Evolutionary conservation across 35 echinoderm and acorn worm genomes (phyloP).

Genomic region (Ophiothrix spiculata): DNA sequence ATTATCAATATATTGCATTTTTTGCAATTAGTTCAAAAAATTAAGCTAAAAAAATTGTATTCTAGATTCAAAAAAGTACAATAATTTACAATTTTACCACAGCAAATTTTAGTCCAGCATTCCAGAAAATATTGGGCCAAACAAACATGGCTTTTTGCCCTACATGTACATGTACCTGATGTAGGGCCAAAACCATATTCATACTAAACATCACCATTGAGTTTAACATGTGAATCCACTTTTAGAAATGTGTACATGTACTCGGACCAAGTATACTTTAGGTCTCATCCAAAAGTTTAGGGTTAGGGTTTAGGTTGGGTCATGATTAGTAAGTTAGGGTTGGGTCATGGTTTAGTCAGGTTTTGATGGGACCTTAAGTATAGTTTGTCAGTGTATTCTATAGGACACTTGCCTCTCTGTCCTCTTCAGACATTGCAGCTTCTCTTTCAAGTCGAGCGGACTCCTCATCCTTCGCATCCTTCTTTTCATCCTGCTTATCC

Average conservation of each 20-base stretch:
- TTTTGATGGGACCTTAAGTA: constrained; percentile 45
- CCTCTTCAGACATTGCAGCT: constrained; percentile 51
- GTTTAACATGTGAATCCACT: background rate
- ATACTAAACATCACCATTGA: no score
- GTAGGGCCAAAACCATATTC: no score
- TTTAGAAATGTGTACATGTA: background rate
- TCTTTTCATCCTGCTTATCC: constrained; percentile 14
- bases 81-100: no score
- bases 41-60: no score
- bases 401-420: constrained; percentile 44
- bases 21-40: no score
- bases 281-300: background rate
- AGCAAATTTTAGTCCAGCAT: no score
- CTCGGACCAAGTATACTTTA: background rate
- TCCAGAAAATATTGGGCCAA: no score
- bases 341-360: background rate
- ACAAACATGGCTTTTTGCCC: no score
- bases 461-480: constrained; percentile 15
- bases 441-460: background rate
- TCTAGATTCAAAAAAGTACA: no score
- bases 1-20: no score
- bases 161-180: no score
- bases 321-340: background rate
- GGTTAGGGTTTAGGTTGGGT: background rate
- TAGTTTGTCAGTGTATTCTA: constrained; percentile 35